Evolutionary conservation across 2,797 vertebrate genomes (phyloP).

Genomic region (Hapalemur alaotrensis): DNA sequence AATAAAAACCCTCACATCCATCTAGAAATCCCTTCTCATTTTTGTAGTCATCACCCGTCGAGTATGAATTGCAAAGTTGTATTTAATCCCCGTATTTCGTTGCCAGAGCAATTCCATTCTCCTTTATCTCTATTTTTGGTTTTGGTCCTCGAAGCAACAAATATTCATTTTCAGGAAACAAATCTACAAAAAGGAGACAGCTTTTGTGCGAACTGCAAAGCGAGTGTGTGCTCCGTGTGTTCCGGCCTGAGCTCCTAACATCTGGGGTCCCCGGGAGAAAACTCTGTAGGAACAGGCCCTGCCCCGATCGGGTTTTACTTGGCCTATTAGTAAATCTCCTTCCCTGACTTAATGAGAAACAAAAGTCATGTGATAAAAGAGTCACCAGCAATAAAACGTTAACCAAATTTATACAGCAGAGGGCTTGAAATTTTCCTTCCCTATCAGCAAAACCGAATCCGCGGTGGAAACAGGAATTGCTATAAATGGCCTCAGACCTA

Average conservation of each 20-base stretch:
- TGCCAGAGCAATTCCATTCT: not conserved
- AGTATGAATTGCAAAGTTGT: not conserved
- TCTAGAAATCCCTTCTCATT: slow-evolving; percentile 9
- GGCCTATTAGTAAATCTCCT: slow-evolving; percentile 83
- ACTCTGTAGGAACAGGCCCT: slow-evolving; percentile 77
- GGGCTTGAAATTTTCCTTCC: slow-evolving; percentile 73
- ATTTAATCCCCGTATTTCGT: not conserved
- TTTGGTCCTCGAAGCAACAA: slow-evolving; percentile 42
- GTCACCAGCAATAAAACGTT: slow-evolving; percentile 69
- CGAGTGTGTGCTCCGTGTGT: rapidly evolving
- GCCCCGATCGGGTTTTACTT: slow-evolving; percentile 84
- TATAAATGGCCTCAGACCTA: slow-evolving; percentile 62
- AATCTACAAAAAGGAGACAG: not conserved
- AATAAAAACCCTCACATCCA: not conserved
- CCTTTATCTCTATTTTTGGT: slow-evolving; percentile 40
- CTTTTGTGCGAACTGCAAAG: not conserved
- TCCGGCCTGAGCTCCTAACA: not conserved
- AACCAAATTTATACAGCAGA: slow-evolving; percentile 68
- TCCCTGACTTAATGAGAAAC: slow-evolving; percentile 83
- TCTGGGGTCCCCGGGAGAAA: slow-evolving; percentile 70
- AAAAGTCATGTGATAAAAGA: slow-evolving; percentile 80
- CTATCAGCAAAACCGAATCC: slow-evolving; percentile 69
- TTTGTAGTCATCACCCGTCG: not conserved
- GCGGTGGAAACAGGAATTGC: slow-evolving; percentile 73
- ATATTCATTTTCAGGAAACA: slow-evolving; percentile 69